Base-by-base conservation (phyloP, 2,113 vertebrate species). In the Sinosuthora webbiana region DNA sequence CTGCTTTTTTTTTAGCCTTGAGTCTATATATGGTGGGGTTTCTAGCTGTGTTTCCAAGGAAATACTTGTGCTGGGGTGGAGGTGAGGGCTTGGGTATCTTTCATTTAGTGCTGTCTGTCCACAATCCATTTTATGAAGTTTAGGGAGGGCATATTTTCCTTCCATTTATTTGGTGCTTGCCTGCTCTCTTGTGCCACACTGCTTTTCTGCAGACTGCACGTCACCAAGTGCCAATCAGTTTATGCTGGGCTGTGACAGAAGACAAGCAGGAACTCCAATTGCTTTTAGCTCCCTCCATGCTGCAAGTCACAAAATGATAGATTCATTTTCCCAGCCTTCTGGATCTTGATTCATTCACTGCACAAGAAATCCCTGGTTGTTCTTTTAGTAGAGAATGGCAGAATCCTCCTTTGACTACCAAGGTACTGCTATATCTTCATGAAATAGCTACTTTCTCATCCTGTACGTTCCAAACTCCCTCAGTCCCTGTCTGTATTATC, bases 251-350 rank as follows among this genome's bases (percentile, higher is more conserved):
- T 71, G 2, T 90, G 80, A 75, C 80, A 87, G 80, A 77, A 79
- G 65, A 87, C 78, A 87, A 96, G 52, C 73, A 71, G 69, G 57
- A 94, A 7, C 62, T 71, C 56, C 73, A 71, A 5, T 87, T 92
- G 50, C 49, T 93, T 95, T 87, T 85, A 68, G 45, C 65, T 92
- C 13, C 83, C 49, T 71, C 22, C 28, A 5, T 35, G 53, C 76
- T 86, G 52, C 56, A 49, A 60, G 82, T 83, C 91, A 86, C 45
- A 44, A 71, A 90, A 50, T 44, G 42, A 93, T 47, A 42, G 93
- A 76, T 90, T 47, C 6, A 20, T 93, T 89, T 88, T 83, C 44
- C 50, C 37, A 56, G 5, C 52, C 56, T 88, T 90, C 90, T 94
- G 68, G 27, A 71, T 78, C 78, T 78, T 65, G 15, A 77, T 84